Evolutionary conservation across 2,797 vertebrate species (phyloP).

Genomic region (Decapterus maruadsi): DNA sequence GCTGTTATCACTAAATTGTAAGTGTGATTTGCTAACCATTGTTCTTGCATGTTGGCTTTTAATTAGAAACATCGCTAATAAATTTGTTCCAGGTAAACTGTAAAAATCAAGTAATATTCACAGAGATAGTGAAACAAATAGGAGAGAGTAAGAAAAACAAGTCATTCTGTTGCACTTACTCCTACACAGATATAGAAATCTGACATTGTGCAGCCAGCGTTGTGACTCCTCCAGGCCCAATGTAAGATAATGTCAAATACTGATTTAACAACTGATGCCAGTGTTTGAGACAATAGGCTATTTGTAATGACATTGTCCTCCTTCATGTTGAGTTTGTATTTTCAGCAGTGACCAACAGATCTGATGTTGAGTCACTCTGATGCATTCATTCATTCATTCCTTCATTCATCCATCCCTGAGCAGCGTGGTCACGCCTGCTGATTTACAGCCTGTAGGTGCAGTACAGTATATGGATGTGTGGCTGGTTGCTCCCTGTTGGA

Average conservation of each 20-base stretch:
- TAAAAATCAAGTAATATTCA: neutral
- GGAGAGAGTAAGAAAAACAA: neutral
- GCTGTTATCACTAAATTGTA: slow-evolving; percentile 8
- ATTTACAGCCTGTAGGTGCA: slow-evolving; percentile 26
- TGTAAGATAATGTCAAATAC: neutral
- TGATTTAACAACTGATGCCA: too few species aligned
- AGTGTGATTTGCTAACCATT: neutral
- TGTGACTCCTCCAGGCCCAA: neutral
- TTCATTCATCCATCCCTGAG: neutral
- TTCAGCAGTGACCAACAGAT: neutral
- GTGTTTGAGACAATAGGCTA: neutral
- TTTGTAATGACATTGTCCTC: neutral
- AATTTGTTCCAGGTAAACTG: neutral
- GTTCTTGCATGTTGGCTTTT: too few species aligned
- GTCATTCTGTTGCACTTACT: too few species aligned
- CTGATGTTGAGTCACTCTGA: neutral
- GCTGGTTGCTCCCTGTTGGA: slow-evolving; percentile 28
- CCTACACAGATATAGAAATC: too few species aligned
- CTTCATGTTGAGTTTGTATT: neutral
- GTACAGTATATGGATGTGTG: neutral
- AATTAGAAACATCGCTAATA: neutral
- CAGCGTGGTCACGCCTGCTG: slow-evolving; percentile 12
- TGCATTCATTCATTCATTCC: neutral
- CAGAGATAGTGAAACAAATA: too few species aligned
- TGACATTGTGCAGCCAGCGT: neutral